Evolutionary conservation across 2,888 invertebrate species (phyloP).

Genomic region (Hecatera dysodea): DNA sequence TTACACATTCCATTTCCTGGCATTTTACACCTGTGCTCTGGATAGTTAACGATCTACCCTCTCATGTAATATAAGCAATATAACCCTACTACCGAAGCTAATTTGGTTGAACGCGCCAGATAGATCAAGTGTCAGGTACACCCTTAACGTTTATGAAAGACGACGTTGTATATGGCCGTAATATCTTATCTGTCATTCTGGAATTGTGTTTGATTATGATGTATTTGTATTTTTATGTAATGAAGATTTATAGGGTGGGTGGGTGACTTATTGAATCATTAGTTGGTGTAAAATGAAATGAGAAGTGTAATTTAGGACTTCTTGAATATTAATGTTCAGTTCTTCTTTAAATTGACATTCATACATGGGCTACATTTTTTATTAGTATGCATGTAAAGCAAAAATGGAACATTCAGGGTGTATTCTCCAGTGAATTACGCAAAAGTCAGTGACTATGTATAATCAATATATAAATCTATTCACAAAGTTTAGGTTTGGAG

Average conservation of each 20-base stretch:
- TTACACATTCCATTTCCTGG: conserved; percentile 43
- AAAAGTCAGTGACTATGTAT: conserved; percentile 3
- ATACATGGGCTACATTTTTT: background rate
- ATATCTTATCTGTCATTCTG: conserved; percentile 51
- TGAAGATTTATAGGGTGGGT: conserved; percentile 2
- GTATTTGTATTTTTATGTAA: conserved; percentile 37
- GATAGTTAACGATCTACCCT: conserved; percentile 58
- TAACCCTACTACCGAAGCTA: conserved; percentile 46
- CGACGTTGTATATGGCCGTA: conserved; percentile 43
- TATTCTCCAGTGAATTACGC: conserved; percentile 1
- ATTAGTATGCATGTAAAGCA: background rate
- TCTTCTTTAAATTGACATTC: background rate
- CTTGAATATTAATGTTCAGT: background rate
- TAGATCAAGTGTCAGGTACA: conserved; percentile 59
- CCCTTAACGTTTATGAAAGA: conserved; percentile 53
- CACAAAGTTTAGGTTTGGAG: background rate
- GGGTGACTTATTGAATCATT: background rate
- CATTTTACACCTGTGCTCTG: conserved; percentile 57
- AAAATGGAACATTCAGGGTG: background rate
- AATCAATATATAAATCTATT: background rate
- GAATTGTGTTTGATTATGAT: conserved; percentile 46
- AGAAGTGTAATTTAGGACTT: background rate
- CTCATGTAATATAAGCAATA: conserved; percentile 56
- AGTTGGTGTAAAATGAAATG: background rate
- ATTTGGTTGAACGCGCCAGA: conserved; percentile 52